A percentile compares a stretch with the other conserved stretches of the same genome.
These are phyloP conservation scores for Aphyosemion australe DNA, from an alignment of 2,113 vertebrate species.

Conservation along the genomic window DNA sequence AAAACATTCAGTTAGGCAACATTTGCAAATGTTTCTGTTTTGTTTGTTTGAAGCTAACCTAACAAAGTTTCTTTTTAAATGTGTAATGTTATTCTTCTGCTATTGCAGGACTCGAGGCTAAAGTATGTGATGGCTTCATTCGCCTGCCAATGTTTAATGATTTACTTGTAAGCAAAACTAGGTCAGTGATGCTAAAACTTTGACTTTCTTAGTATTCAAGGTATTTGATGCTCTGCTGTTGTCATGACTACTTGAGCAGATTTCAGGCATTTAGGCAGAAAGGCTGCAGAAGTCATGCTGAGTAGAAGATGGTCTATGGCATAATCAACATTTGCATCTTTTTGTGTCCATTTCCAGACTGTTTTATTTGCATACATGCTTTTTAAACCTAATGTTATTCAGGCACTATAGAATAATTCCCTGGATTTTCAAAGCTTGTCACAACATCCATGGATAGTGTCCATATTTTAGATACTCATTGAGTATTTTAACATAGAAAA, in stretches of 20 bases:
- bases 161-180: background rate
- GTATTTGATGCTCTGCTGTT: background rate
- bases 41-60: background rate
- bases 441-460: no score
- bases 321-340: background rate
- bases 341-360: no score
- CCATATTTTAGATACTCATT: no score
- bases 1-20: slow-evolving; percentile 21
- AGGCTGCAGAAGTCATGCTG: background rate
- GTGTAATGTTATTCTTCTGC: background rate
- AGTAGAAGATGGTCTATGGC: background rate
- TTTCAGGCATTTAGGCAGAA: background rate
- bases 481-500: no score
- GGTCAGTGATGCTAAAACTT: background rate
- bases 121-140: background rate
- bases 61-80: background rate
- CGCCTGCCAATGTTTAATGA: background rate
- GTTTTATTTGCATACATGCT: no score
- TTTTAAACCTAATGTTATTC: no score
- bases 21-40: background rate
- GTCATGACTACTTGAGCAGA: background rate
- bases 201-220: background rate
- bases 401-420: no score
- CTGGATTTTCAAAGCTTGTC: no score
- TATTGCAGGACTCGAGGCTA: background rate